Evolutionary conservation across 2,888 invertebrate genomes (phyloP).

Genomic region (Cyrtodaria siliqua): DNA sequence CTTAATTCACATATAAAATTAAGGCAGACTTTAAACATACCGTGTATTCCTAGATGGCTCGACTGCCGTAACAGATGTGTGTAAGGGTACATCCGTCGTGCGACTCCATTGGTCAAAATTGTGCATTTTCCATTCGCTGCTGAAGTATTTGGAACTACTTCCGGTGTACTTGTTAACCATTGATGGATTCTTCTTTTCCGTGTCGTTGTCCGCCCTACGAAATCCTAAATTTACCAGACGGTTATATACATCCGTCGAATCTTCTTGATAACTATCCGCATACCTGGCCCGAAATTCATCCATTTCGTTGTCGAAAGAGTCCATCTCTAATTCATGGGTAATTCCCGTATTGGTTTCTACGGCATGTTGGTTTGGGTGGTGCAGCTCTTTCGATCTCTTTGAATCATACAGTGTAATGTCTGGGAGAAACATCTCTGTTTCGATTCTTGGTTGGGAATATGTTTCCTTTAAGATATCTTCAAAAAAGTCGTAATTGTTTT

Average conservation of each 20-base stretch:
- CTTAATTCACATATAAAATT: too few relatives aligned
- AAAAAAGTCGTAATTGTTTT: slow-evolving; percentile 17
- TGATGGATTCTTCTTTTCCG: background rate
- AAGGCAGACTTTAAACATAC: too few relatives aligned
- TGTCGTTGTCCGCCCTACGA: slow-evolving; percentile 19
- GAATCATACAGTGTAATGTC: slow-evolving; percentile 26
- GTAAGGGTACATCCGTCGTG: slow-evolving; percentile 10
- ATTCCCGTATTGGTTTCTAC: background rate
- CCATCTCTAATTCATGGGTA: background rate
- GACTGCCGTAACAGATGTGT: background rate
- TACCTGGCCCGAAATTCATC: slow-evolving; percentile 5
- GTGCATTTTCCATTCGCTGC: slow-evolving; percentile 41
- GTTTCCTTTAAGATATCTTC: slow-evolving; percentile 11
- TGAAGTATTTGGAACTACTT: background rate
- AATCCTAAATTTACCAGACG: slow-evolving; percentile 56
- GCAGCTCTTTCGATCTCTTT: slow-evolving; percentile 2
- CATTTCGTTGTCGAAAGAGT: slow-evolving; percentile 7
- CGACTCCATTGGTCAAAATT: slow-evolving; percentile 46
- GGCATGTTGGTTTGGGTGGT: background rate
- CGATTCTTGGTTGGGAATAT: background rate
- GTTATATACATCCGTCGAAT: slow-evolving; percentile 34
- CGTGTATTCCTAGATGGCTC: background rate
- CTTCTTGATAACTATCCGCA: slow-evolving; percentile 1
- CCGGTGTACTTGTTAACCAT: background rate
- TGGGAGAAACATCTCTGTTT: slow-evolving; percentile 5